phyloP scores from a whole-genome alignment of 2,888 invertebrate genomes.

The Merodon equestris region DNA sequence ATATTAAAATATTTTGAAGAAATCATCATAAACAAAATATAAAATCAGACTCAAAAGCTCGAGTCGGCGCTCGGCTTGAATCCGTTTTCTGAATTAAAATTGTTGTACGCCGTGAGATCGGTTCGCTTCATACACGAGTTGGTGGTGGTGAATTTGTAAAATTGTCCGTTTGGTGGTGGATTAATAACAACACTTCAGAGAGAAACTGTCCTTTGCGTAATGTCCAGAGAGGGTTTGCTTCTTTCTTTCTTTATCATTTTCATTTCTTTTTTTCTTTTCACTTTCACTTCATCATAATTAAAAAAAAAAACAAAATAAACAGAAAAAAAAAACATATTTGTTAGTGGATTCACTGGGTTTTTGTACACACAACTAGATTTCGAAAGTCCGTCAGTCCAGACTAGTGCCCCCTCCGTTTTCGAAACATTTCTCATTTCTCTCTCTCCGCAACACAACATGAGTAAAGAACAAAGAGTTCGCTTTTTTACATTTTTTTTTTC shows the following conservation, averaged over 20 bases:
- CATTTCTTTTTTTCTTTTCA: constrained; percentile 9
- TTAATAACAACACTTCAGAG: constrained; percentile 55
- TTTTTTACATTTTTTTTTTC: constrained; percentile 29
- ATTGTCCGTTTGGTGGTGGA: constrained; percentile 52
- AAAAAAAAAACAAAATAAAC: too few species aligned
- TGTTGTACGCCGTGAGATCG: not conserved
- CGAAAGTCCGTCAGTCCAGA: constrained; percentile 63
- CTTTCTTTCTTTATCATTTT: constrained; percentile 10
- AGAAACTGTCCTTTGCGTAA: constrained; percentile 53
- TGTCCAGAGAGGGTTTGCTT: constrained; percentile 63
- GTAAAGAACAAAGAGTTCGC: constrained; percentile 61
- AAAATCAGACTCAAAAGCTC: constrained; percentile 59
- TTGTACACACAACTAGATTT: constrained; percentile 37
- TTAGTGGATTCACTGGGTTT: constrained; percentile 43
- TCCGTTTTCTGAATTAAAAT: constrained; percentile 18
- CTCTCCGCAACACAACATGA: constrained; percentile 56
- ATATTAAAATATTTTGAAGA: constrained; percentile 34
- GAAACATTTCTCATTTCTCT: constrained; percentile 41
- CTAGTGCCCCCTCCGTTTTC: constrained; percentile 40
- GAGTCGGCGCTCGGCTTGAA: constrained; percentile 42
- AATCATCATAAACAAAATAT: constrained; percentile 31
- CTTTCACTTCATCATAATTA: constrained; percentile 39
- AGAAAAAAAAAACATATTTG: constrained; percentile 2
- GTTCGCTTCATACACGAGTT: not conserved
- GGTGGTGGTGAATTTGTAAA: constrained; percentile 5